phyloP scores from a whole-genome alignment of 2,797 vertebrate species.

The Macropus fuliginosus region DNA sequence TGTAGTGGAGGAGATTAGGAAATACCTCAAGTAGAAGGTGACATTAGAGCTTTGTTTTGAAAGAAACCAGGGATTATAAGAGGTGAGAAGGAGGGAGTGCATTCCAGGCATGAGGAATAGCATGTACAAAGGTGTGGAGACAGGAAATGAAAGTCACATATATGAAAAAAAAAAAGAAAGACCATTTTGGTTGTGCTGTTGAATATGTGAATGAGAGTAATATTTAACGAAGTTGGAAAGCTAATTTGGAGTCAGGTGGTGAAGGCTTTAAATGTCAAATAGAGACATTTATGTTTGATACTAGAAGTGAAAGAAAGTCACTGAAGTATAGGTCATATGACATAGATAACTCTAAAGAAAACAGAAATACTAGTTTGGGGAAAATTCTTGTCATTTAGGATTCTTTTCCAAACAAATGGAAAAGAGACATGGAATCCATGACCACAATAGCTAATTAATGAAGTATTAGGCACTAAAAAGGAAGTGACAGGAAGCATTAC shows the following conservation, averaged over 20 bases:
- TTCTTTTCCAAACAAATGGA: slow-evolving; percentile 77
- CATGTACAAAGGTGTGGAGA: neutral
- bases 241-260: neutral
- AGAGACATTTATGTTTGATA: neutral
- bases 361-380: slow-evolving; percentile 33
- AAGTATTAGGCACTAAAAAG: slow-evolving; percentile 79
- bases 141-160: neutral
- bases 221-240: neutral
- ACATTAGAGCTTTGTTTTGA: neutral
- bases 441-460: slow-evolving; percentile 71
- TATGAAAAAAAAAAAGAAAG: neutral
- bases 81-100: neutral
- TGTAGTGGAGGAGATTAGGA: neutral
- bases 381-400: slow-evolving; percentile 76
- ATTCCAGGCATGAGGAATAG: neutral
- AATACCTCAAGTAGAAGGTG: neutral
- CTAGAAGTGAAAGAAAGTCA: neutral
- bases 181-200: neutral
- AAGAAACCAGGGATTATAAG: neutral
- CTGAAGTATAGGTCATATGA: slow-evolving; percentile 17
- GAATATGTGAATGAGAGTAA: neutral
- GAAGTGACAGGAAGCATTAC: slow-evolving; percentile 64
- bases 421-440: slow-evolving; percentile 68
- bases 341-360: slow-evolving; percentile 26
- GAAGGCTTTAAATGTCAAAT: neutral